A percentile compares a stretch with the other conserved stretches of the same genome.
These are phyloP conservation scores for Acrocephalus scirpaceus DNA, from an alignment of 2,797 vertebrate species.

Conservation along the genomic window DNA sequence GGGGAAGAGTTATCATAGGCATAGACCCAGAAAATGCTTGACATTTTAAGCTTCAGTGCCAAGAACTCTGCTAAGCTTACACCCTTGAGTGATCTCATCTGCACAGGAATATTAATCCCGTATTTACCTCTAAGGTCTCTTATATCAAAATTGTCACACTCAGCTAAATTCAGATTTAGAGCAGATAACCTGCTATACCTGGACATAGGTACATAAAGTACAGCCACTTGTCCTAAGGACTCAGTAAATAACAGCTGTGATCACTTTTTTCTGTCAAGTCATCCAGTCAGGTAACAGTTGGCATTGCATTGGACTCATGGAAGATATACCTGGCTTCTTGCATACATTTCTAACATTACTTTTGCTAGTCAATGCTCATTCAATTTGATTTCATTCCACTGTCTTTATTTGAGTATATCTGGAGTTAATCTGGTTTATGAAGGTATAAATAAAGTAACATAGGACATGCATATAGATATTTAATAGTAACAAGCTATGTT, in stretches of 20 bases:
- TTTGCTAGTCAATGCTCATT: not conserved
- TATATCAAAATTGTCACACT: not conserved
- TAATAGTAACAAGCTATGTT: not conserved
- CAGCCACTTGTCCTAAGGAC: not conserved
- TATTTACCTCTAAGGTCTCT: not conserved
- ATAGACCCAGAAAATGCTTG: not conserved
- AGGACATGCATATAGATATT: not conserved
- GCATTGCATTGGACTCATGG: not conserved
- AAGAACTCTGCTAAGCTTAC: not conserved
- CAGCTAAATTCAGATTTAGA: slow-evolving; percentile 14
- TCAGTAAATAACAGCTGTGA: not conserved
- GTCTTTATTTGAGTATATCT: not conserved
- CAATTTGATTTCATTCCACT: not conserved
- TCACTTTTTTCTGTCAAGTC: not conserved
- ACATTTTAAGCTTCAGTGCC: not conserved
- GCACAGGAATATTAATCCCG: not conserved
- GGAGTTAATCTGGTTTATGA: not conserved
- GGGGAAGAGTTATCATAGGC: not conserved
- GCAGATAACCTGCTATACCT: not conserved
- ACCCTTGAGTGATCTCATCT: not conserved
- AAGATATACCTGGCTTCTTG: not conserved
- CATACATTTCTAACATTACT: not conserved
- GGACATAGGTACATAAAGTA: not conserved
- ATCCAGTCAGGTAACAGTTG: not conserved
- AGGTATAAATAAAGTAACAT: not conserved